Evolutionary conservation across 2,797 vertebrate species (phyloP), one percentile per base, ranked within the genome.

Genomic region (Pipistrellus nathusii): DNA sequence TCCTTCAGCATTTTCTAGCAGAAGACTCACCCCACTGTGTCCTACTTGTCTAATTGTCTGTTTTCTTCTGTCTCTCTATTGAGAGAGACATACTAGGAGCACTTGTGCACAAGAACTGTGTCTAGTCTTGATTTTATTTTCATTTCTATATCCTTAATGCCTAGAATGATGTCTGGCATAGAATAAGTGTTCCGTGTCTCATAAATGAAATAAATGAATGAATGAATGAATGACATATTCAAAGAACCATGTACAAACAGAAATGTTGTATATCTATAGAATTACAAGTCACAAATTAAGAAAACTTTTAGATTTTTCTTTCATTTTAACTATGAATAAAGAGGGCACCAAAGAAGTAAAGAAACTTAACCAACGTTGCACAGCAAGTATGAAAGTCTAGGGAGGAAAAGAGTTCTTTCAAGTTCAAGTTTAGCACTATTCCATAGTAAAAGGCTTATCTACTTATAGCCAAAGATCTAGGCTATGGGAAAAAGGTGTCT

Each of bases 311-410:
- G 18, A 25, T 6, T 27, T 82, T 55, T 5, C n/a, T 77, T 93
- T 91, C 30, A 62, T 92, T 96, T 95, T 77, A 88, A 77, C 93
- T 20, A 72, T 73, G 46, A 78, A 8, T 75, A 89, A 81, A 89
- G 76, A 53, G 9, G 30, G 0, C 20, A 71, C 20, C 46, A 88
- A 69, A 66, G 32, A 93, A 73, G 30, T 41, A 4, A 91, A 64
- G 35, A 93, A 85, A 51, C 7, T 25, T 85, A 41, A 20, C 55
- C 46, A 78, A 88, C 59, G 44, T 75, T 78, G 94, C 27, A 78
- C 4, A 78, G 38, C 46, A 84, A 90, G 27, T 48, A 44, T 14
- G 35, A 3, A 80, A 53, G 32, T 62, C 48, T 90, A 77, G 32
- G 14, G 32, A 90, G 44, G 23, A 83, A 91, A 80, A 78, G 38